Percentiles rank a stretch among this genome's conserved stretches.
Conservation (phyloP, 37 sponge, comb jelly and placozoan species). For the Agelas oroides region DNA sequence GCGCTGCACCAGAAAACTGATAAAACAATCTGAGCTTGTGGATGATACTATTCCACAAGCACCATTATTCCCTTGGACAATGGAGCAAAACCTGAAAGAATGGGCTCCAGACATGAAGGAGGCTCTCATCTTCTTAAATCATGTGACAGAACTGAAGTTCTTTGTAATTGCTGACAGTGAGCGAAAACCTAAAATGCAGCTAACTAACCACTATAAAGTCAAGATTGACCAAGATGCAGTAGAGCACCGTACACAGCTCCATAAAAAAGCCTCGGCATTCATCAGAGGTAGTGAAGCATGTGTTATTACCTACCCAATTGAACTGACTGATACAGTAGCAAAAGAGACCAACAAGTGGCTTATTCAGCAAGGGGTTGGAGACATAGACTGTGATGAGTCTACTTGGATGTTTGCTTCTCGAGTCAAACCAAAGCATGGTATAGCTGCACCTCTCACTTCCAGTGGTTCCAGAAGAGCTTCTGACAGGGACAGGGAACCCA, state of each 20-base stretch:
- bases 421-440: conserved; percentile 69
- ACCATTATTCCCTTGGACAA: conserved; percentile 6
- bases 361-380: conserved; percentile 74
- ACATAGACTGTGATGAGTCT: conserved; percentile 24
- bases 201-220: not conserved
- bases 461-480: not conserved
- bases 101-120: conserved; percentile 62
- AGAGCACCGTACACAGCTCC: not conserved
- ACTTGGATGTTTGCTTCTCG: conserved; percentile 18
- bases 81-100: conserved; percentile 22
- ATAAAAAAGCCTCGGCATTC: not conserved
- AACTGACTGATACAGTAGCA: no score
- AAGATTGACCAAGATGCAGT: not conserved
- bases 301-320: no score
- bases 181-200: not conserved
- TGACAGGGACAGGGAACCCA: no score
- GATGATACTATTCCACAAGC: not conserved
- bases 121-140: conserved; percentile 50
- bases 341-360: conserved; percentile 54
- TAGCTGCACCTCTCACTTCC: conserved; percentile 55
- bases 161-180: conserved; percentile 14
- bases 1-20: conserved; percentile 9
- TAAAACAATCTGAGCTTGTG: conserved; percentile 36
- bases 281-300: no score
- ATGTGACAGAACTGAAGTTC: conserved; percentile 49